Base-by-base conservation (phyloP, 2,888 invertebrate genomes). In the Trisateles emortualis region DNA sequence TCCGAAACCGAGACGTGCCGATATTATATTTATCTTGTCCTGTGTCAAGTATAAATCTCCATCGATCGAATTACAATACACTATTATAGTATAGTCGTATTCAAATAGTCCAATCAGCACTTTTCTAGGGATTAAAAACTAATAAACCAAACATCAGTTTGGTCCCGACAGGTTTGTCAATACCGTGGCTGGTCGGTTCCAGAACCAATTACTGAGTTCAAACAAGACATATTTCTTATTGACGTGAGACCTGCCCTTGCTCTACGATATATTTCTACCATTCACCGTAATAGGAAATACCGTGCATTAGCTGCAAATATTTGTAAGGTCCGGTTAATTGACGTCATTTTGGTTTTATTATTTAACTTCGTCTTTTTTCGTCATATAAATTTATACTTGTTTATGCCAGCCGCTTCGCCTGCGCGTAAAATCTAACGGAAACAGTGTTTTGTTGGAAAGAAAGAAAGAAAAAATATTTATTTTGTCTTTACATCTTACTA, bases 131-230 rank as follows among this genome's bases (percentile, higher is more conserved):
- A 61, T 64, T 58, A 56, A 64, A 48, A 68, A 57, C 57, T 64
- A 78, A 81, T 83, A 79, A 81, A 83, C 83, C 81, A 78, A 72
- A 76, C 62, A 63, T 54, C 33, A 59, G 65, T 59, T 62, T 76
- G 78, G 59, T 55, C 47, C 56, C 74, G 84, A 79, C 83, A 74
- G 75, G 62, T 67, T 74, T 78, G 79, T 81, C 82, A 79, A 80
- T 79, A 80, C 46, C 51, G 51, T 59, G 62, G 55, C 63, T 41
- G 72, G 61, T 72, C 76, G 71, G 70, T 69, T 72, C 76, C 71
- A 64, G 77, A 83, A 81, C 79, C 84, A 85, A 84, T 85, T 84
- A 83, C 81, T 13, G 53, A 57, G 58, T 73, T 74, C 77, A 76
- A 80, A 76, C 76, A 79, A 77, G 70, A 74, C 76, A 71, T 78